Evolutionary conservation across 2,888 invertebrate genomes (phyloP).

Genomic region (Acronicta psi): DNA sequence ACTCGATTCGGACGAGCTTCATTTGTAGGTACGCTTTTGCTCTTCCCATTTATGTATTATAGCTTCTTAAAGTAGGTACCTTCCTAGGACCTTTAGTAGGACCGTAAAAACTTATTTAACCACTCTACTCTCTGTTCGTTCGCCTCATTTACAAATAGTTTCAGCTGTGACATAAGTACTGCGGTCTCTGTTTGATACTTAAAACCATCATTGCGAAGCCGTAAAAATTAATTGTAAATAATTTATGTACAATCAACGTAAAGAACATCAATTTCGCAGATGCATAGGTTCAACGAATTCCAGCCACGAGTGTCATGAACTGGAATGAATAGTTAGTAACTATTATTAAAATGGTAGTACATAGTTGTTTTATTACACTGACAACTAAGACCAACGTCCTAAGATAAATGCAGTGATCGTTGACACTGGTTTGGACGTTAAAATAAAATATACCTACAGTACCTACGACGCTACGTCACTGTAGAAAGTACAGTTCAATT

Average conservation of each 20-base stretch:
- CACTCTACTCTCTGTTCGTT: constrained; percentile 4
- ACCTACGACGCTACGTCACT: constrained; percentile 19
- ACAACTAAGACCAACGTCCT: constrained; percentile 56
- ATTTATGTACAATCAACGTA: constrained; percentile 44
- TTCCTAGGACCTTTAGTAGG: too few relatives aligned
- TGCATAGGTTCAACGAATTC: constrained; percentile 35
- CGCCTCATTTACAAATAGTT: background rate
- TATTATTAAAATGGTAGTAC: constrained; percentile 37
- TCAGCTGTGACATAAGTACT: constrained; percentile 41
- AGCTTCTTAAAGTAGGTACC: constrained; percentile 7
- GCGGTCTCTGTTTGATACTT: constrained; percentile 67
- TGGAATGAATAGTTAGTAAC: constrained; percentile 27
- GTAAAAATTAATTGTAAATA: constrained; percentile 35
- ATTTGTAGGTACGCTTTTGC: constrained; percentile 27
- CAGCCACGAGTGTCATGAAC: constrained; percentile 45
- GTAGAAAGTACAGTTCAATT: constrained; percentile 38
- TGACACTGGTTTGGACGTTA: constrained; percentile 52
- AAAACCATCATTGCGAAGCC: constrained; percentile 71
- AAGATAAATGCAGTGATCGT: constrained; percentile 47
- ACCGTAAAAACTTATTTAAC: constrained; percentile 8
- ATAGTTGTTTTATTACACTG: constrained; percentile 50
- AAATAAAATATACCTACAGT: constrained; percentile 3
- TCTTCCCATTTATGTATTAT: constrained; percentile 17
- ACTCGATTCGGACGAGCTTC: constrained; percentile 41
- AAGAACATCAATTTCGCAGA: constrained; percentile 31